These are phyloP conservation scores for Heliangelus exortis DNA, from an alignment of 2,797 vertebrate species.

Conservation along the genomic window DNA sequence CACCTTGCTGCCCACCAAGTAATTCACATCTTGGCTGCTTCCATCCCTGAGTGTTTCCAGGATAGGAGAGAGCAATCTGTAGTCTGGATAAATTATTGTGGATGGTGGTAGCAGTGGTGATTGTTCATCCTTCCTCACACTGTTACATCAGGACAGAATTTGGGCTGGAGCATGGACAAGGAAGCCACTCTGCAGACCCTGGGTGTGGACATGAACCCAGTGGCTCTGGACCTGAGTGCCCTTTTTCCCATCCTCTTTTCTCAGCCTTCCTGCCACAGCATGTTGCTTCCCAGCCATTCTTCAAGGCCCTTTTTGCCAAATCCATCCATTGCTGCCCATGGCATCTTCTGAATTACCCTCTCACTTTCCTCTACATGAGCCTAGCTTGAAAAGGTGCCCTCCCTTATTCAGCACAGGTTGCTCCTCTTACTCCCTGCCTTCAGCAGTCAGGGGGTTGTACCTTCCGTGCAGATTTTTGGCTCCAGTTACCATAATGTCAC, in stretches of 20 bases:
- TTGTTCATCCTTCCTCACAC: not conserved
- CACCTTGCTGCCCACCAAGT: not conserved
- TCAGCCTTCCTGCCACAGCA: not conserved
- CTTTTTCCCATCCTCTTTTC: not conserved
- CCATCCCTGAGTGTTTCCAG: not conserved
- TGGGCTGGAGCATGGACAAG: not conserved
- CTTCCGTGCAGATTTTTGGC: accelerated
- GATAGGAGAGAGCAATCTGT: not conserved
- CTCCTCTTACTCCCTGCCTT: not conserved
- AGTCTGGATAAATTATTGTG: not conserved
- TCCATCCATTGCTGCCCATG: not conserved
- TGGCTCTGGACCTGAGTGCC: not conserved
- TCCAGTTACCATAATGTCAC: not conserved
- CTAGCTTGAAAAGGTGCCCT: not conserved
- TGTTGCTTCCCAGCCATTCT: not conserved
- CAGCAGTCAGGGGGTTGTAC: accelerated
- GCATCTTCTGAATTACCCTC: not conserved
- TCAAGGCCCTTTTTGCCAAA: not conserved
- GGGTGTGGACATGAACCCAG: accelerated
- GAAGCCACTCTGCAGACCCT: not conserved
- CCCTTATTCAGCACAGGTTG: not conserved
- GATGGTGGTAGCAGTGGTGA: not conserved
- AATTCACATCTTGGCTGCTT: not conserved
- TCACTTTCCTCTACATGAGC: accelerated
- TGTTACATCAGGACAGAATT: not conserved